These are phyloP conservation scores for Tetrax tetrax DNA, from an alignment of 2,113 vertebrate species.

Conservation along the genomic window DNA sequence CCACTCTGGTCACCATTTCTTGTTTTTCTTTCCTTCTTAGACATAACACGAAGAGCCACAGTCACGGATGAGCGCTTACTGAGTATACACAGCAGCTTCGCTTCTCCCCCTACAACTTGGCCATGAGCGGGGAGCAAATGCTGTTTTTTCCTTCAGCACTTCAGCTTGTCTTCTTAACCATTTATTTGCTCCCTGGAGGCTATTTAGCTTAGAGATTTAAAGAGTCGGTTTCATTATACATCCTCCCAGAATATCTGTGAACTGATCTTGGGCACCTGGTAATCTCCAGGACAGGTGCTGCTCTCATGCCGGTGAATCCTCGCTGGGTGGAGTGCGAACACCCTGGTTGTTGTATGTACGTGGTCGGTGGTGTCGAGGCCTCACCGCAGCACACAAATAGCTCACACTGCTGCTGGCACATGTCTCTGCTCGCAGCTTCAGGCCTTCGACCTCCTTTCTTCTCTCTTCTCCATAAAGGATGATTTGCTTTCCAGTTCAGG, in stretches of 20 bases:
- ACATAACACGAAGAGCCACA: background rate
- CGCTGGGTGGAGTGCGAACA: background rate
- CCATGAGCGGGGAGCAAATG: background rate
- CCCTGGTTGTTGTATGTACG: background rate
- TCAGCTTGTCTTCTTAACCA: background rate
- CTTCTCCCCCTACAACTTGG: conserved; percentile 21
- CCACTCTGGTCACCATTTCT: conserved; percentile 6
- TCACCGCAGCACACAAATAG: background rate
- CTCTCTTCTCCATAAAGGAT: background rate
- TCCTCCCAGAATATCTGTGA: background rate
- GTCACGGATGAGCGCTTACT: background rate
- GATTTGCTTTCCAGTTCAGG: background rate
- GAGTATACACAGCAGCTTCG: conserved; percentile 17
- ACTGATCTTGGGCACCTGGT: background rate
- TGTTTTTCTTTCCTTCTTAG: conserved; percentile 44
- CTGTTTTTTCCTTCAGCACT: background rate
- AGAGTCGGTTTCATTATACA: background rate
- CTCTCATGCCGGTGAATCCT: background rate
- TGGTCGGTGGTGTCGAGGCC: background rate
- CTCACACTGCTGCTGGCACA: background rate
- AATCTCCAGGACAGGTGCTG: background rate
- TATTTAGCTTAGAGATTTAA: background rate
- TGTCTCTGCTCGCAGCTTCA: background rate
- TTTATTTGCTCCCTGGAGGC: background rate
- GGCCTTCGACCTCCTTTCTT: background rate